Percentiles rank a stretch among this genome's conserved stretches.
phyloP scores from a whole-genome alignment of 2,888 invertebrate species.

The Fabriciana adippe region DNA sequence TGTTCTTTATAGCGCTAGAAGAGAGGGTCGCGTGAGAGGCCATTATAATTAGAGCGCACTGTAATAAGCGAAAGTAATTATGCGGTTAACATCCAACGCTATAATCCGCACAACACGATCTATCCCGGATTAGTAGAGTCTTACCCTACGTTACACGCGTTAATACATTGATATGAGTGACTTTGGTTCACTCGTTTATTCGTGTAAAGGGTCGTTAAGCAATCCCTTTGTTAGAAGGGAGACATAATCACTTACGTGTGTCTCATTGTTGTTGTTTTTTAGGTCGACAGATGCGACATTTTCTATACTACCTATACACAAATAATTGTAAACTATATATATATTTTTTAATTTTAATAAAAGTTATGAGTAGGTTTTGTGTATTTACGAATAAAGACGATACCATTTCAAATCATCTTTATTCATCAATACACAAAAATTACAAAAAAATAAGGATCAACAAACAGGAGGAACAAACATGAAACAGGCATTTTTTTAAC shows the following conservation, averaged over 20 bases:
- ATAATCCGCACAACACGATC: constrained; percentile 63
- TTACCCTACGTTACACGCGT: constrained; percentile 65
- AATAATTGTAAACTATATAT: too few species aligned
- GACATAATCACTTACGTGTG: constrained; percentile 69
- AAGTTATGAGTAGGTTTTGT: too few species aligned
- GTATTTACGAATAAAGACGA: too few species aligned
- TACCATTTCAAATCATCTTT: too few species aligned
- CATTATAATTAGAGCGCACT: constrained; percentile 38
- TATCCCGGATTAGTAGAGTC: constrained; percentile 72
- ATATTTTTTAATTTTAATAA: too few species aligned
- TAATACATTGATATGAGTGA: constrained; percentile 79
- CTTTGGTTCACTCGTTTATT: constrained; percentile 72
- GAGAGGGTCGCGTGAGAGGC: constrained; percentile 15
- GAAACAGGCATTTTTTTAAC: too few species aligned
- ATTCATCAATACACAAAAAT: too few species aligned
- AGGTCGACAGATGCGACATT: too few species aligned
- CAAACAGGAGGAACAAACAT: too few species aligned
- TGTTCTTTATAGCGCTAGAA: constrained; percentile 5
- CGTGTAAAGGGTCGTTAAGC: constrained; percentile 72
- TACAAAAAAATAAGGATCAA: too few species aligned
- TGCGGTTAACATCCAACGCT: constrained; percentile 70
- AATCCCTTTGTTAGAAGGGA: constrained; percentile 74
- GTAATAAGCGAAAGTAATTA: constrained; percentile 62
- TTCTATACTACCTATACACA: too few species aligned
- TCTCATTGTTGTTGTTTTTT: constrained; percentile 57